phyloP scores from a whole-genome alignment of 2,888 invertebrate genomes.

The Eretmocerus hayati region DNA sequence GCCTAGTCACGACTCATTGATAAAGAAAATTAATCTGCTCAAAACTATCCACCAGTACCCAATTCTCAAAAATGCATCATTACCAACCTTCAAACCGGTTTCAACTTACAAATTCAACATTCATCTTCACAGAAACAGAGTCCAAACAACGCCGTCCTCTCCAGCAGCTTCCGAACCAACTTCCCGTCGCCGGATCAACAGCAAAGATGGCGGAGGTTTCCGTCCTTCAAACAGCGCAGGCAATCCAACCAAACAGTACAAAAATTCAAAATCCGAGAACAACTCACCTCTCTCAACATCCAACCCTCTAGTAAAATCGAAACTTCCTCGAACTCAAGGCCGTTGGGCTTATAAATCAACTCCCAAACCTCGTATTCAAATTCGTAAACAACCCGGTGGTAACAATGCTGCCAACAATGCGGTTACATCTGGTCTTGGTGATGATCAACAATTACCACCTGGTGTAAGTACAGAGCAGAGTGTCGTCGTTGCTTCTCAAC shows the following conservation, averaged over 20 bases:
- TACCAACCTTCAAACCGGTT: too few relatives aligned
- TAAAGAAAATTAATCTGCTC: too few relatives aligned
- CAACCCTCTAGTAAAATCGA: constrained; percentile 70
- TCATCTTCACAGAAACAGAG: constrained; percentile 16
- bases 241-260: constrained; percentile 45
- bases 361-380: constrained; percentile 76
- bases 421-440: too few relatives aligned
- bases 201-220: too few relatives aligned
- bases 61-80: too few relatives aligned
- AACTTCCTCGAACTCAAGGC: constrained; percentile 73
- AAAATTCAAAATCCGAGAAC: constrained; percentile 26
- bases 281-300: constrained; percentile 31
- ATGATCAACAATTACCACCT: too few relatives aligned
- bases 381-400: constrained; percentile 58
- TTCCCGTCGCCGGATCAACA: constrained; percentile 50
- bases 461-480: constrained; percentile 25
- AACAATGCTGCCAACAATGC: constrained; percentile 21
- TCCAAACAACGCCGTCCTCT: constrained; percentile 27
- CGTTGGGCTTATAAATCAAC: constrained; percentile 89
- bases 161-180: constrained; percentile 32
- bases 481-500: constrained; percentile 26
- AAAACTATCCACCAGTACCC: too few relatives aligned
- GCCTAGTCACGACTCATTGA: too few relatives aligned
- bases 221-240: constrained; percentile 55
- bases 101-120: too few relatives aligned